Evolutionary conservation across 2,888 invertebrate genomes (phyloP), one percentile per base, ranked within the genome.

Genomic region (Leistus spinibarbis): DNA sequence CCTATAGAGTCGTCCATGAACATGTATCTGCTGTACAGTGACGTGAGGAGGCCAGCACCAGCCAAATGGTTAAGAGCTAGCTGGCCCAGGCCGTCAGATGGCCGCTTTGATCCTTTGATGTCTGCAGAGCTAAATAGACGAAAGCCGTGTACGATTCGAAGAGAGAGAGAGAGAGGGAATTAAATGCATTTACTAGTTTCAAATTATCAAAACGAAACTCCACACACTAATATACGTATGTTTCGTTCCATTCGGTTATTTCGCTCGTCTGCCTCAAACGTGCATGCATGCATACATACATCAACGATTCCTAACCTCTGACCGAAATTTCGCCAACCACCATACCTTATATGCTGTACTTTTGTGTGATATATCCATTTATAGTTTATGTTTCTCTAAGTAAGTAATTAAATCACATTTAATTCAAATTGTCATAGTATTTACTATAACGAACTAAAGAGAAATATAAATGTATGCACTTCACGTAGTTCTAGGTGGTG

Each of bases 41-140:
- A 40, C 40, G 40, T 13, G 40, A 40, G 5, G 7, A n/a, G n/a
- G n/a, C n/a, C n/a, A n/a, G n/a, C n/a, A n/a, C n/a, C n/a, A n/a
- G 65, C 71, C 71, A 71, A 71, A 64, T 71, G 71, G 71, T 56
- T 71, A 71, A 71, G 71, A 71, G 71, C 65, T 20, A n/a, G n/a
- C n/a, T n/a, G n/a, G n/a, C n/a, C n/a, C n/a, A n/a, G n/a, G 68
- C 60, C 40, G 27, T 40, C 24, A 60, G 69, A 65, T 71, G 5
- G 65, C 71, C 13, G 65, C 71, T 71, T 71, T 71, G 71, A 71
- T 71, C 71, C 65, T 71, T 71, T 71, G 64, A 71, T 57, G 13
- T 22, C 57, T 60, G 56, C 10, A 16, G 69, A 60, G 69, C 27
- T 69, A 69, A 69, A 69, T 69, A 69, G 69, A 69, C 69, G 69